phyloP scores from a whole-genome alignment of 2,888 invertebrate species.

The Sceliomorpha sp. region DNA sequence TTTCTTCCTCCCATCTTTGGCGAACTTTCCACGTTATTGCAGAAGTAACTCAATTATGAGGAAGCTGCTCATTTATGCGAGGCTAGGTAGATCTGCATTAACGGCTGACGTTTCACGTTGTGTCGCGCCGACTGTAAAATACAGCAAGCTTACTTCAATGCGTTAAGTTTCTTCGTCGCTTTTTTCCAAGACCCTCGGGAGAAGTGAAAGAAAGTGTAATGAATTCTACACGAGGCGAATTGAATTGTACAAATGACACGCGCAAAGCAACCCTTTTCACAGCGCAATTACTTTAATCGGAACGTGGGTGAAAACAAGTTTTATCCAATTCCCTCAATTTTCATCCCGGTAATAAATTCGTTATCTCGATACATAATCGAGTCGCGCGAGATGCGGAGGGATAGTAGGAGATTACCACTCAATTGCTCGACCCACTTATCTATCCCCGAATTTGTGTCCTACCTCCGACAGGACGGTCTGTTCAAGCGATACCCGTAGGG shows the following conservation, averaged over 20 bases:
- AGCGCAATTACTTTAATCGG: constrained; percentile 66
- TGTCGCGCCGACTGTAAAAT: not conserved
- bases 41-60: constrained; percentile 45
- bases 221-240: no score
- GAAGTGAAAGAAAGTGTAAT: no score
- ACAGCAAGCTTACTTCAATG: no score
- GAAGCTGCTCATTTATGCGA: constrained; percentile 28
- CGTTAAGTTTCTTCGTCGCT: no score
- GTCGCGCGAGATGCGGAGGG: constrained; percentile 47
- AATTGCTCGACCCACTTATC: constrained; percentile 64
- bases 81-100: constrained; percentile 29
- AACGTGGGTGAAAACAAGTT: constrained; percentile 62
- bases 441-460: constrained; percentile 44
- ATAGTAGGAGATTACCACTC: constrained; percentile 68
- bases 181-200: no score
- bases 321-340: constrained; percentile 68
- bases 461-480: constrained; percentile 50
- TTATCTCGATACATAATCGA: constrained; percentile 67
- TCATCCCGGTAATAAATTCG: constrained; percentile 68
- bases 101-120: not conserved
- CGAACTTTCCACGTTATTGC: constrained; percentile 34
- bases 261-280: constrained; percentile 15
- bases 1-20: constrained; percentile 34
- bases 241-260: not conserved
- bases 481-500: constrained; percentile 32